These are phyloP conservation scores for Plestiodon gilberti DNA, from an alignment of 2,113 vertebrate genomes.

Conservation along the genomic window DNA sequence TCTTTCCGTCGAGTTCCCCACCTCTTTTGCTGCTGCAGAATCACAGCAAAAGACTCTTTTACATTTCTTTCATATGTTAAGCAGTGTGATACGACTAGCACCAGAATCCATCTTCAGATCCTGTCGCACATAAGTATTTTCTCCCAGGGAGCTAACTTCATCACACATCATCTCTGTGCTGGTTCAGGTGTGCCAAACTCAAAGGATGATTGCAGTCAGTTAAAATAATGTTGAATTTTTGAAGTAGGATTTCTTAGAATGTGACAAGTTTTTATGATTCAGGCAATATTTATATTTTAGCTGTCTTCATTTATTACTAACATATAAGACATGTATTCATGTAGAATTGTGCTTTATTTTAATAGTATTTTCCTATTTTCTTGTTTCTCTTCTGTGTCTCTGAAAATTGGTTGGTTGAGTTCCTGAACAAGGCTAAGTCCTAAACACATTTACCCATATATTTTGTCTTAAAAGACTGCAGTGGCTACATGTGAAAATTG, in stretches of 20 bases:
- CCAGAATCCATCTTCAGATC: slow-evolving; percentile 60
- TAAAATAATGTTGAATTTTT: slow-evolving; percentile 62
- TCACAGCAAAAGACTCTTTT: slow-evolving; percentile 58
- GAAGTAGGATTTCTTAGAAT: slow-evolving; percentile 69
- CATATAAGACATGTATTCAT: slow-evolving; percentile 66
- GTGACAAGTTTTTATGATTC: slow-evolving; percentile 68
- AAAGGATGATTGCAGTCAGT: slow-evolving; percentile 36
- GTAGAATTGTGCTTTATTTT: slow-evolving; percentile 60
- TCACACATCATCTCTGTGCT: slow-evolving; percentile 51
- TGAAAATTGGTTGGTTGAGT: slow-evolving; percentile 35
- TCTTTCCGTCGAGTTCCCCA: slow-evolving; percentile 36
- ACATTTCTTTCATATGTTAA: slow-evolving; percentile 62
- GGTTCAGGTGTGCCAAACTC: slow-evolving; percentile 69
- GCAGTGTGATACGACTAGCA: slow-evolving; percentile 52
- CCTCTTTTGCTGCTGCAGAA: slow-evolving; percentile 63
- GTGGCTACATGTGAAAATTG: slow-evolving; percentile 20
- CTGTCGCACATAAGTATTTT: slow-evolving; percentile 42
- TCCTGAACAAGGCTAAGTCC: slow-evolving; percentile 39
- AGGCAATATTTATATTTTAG: slow-evolving; percentile 73
- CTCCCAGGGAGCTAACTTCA: slow-evolving; percentile 42
- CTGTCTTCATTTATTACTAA: slow-evolving; percentile 68
- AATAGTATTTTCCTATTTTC: slow-evolving; percentile 49
- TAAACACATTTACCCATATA: slow-evolving; percentile 35
- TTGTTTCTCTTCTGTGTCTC: slow-evolving; percentile 14
- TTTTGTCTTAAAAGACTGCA: slow-evolving; percentile 14